phyloP scores from a whole-genome alignment of 2,113 vertebrate genomes.

The Neodon shergylaensis region DNA sequence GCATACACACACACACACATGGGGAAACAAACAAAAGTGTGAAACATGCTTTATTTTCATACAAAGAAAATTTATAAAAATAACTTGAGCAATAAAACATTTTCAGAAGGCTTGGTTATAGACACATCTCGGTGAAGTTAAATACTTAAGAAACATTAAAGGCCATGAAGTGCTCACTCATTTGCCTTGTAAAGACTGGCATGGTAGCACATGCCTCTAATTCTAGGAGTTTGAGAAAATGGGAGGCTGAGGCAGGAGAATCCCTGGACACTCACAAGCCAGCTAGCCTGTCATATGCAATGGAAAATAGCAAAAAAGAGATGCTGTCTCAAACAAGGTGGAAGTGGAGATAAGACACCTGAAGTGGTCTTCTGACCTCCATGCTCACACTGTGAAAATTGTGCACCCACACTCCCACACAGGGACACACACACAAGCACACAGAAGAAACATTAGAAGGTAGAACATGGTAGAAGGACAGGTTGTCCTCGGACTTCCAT shows the following conservation, averaged over 20 bases:
- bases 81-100: neutral
- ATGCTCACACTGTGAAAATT: neutral
- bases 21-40: neutral
- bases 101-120: slow-evolving; percentile 2
- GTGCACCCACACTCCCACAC: neutral
- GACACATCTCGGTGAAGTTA: neutral
- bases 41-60: slow-evolving; percentile 28
- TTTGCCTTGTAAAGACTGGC: too few species aligned
- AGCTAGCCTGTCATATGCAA: neutral
- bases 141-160: slow-evolving; percentile 28
- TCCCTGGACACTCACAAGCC: neutral
- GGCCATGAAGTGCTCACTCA: neutral
- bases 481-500: neutral
- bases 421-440: neutral
- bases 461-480: neutral
- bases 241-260: too few species aligned
- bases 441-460: neutral
- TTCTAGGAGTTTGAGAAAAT: neutral
- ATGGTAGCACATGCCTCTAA: neutral
- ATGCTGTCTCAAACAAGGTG: neutral
- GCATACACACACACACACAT: neutral
- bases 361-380: neutral
- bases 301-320: neutral
- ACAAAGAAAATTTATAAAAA: neutral
- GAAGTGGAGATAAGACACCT: too few species aligned